Evolutionary conservation across 2,888 invertebrate genomes (phyloP), one percentile per base, ranked within the genome.

Genomic region (Heteromurus nitidus): DNA sequence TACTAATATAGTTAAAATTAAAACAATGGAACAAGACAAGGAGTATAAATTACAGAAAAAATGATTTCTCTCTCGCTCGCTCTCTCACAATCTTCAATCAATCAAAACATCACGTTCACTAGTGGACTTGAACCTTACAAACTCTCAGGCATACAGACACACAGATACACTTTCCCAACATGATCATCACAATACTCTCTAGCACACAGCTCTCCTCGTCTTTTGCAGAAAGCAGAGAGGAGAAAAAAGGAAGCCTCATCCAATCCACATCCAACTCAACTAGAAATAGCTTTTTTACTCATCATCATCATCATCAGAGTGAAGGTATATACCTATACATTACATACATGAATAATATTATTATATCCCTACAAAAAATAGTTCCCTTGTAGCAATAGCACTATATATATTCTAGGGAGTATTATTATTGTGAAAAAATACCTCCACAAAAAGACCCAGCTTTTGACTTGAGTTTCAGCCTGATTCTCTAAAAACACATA

Each of bases 31-130:
- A 77, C 77, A 77, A n/a, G 55, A 76, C 68, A 76, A 69, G 77
- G 62, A 50, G 60, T 69, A 62, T 62, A 69, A 62, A 44, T 26
- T 60, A 76, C 80, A 76, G 74, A 80, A 77, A 82, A 83, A 74
- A 69, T 69, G 20, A 77, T 69, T 53, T 68, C 31, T 75, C 42
- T 75, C 47, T 77, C 77, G 69, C 76, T 67, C 76, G 47, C 77
- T 80, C 80, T 73, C 81, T 76, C 84, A 80, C 84, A 77, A 82
- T 76, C 79, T 36, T 84, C 84, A 84, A 84, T 84, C 84, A 84
- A 83, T 84, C 84, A 84, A 84, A 84, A 84, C 84, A 84, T 84
- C 82, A 84, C 83, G 83, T 79, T 79, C 82, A 82, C 82, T 60
- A 77, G 69, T 77, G 77, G 80, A 83, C 80, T 80, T 80, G 81